These are phyloP conservation scores for Heliconius sara DNA, from an alignment of 2,888 invertebrate species.

Conservation along the genomic window DNA sequence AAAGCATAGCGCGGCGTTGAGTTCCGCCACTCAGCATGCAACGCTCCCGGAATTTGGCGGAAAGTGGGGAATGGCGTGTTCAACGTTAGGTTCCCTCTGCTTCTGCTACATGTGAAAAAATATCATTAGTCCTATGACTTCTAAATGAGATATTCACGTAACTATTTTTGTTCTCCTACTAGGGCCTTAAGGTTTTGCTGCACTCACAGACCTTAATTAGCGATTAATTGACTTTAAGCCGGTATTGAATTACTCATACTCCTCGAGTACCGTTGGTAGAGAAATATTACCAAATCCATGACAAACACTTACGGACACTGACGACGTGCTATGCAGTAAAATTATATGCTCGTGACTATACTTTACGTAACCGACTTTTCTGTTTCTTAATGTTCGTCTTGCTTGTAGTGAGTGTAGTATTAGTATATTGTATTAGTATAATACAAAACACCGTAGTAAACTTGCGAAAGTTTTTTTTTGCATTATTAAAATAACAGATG, in stretches of 20 bases:
- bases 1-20: no score
- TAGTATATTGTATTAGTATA: neutral
- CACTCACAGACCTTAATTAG: neutral
- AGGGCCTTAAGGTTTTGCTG: neutral
- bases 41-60: no score
- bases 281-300: conserved; percentile 7
- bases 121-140: no score
- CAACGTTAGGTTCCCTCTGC: no score
- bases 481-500: neutral
- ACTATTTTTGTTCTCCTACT: neutral
- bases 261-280: neutral
- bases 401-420: neutral
- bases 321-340: neutral
- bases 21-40: no score
- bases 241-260: neutral
- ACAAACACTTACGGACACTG: neutral
- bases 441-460: neutral
- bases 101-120: no score
- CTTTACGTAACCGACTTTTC: conserved; percentile 5
- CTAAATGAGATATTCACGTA: neutral
- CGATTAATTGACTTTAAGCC: neutral
- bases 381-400: neutral
- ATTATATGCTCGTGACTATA: conserved; percentile 14
- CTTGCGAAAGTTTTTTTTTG: neutral
- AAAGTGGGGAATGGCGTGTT: no score